These are phyloP conservation scores for Proterorhinus semilunaris DNA, from an alignment of 2,113 vertebrate genomes.

Conservation along the genomic window DNA sequence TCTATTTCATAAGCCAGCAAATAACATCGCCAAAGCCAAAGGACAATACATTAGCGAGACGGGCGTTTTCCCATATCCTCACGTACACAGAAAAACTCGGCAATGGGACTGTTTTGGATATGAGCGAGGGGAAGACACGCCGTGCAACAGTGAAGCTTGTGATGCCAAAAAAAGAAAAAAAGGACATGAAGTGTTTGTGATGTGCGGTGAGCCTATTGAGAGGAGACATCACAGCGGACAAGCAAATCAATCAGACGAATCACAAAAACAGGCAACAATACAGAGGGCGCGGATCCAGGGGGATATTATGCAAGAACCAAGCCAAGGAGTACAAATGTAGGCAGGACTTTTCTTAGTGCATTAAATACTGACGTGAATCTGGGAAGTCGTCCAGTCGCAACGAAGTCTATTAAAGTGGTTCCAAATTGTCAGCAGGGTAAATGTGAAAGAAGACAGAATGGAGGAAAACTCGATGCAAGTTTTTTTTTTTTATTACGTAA, in stretches of 20 bases:
- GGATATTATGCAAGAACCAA: neutral
- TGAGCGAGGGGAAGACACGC: constrained; percentile 24
- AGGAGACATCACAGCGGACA: constrained; percentile 7
- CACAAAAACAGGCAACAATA: neutral
- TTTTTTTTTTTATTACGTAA: neutral
- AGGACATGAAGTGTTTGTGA: constrained; percentile 33
- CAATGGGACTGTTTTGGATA: constrained; percentile 35
- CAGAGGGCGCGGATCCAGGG: neutral
- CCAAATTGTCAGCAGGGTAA: neutral
- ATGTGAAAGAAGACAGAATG: neutral
- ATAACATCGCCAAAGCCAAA: constrained; percentile 5
- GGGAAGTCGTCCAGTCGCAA: neutral
- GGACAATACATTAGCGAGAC: neutral
- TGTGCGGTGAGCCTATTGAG: constrained; percentile 1
- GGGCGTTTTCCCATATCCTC: neutral
- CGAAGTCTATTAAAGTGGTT: constrained; percentile 2
- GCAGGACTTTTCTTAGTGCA: neutral
- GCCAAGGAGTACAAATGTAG: neutral
- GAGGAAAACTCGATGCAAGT: neutral
- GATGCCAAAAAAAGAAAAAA: constrained; percentile 1
- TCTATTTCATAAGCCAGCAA: constrained; percentile 5
- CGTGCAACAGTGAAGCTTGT: constrained; percentile 30
- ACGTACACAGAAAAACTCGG: constrained; percentile 6
- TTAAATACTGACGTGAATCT: constrained; percentile 6
- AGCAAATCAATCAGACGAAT: constrained; percentile 2